A percentile compares a stretch with the other conserved stretches of the same genome.
phyloP scores from a whole-genome alignment of 2,888 invertebrate species.

The Drosophila rubida region DNA sequence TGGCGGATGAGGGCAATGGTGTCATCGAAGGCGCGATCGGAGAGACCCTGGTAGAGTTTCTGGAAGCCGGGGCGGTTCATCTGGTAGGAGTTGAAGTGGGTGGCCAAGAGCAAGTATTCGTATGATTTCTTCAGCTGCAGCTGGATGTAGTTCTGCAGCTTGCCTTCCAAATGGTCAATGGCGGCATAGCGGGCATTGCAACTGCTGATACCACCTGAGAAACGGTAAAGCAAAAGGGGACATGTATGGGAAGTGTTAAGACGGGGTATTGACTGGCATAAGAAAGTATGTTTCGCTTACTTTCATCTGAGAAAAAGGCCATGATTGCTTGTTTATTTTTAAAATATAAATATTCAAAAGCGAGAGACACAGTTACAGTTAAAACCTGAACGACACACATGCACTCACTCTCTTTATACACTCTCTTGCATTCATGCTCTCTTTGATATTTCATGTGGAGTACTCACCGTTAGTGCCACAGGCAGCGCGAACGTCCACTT shows the following conservation, averaged over 20 bases:
- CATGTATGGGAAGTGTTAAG: not conserved
- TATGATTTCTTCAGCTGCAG: conserved; percentile 90
- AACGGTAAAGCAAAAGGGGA: not conserved
- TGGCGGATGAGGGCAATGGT: conserved; percentile 91
- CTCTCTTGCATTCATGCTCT: conserved; percentile 33
- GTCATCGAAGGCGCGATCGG: conserved; percentile 91
- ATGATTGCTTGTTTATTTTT: conserved; percentile 78
- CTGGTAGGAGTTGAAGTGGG: conserved; percentile 91
- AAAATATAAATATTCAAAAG: conserved; percentile 53
- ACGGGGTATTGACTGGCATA: conserved; percentile 1
- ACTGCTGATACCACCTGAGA: conserved; percentile 41
- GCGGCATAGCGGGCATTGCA: conserved; percentile 79
- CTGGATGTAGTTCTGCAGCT: conserved; percentile 85
- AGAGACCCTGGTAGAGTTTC: conserved; percentile 89
- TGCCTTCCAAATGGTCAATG: conserved; percentile 71
- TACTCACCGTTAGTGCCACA: conserved; percentile 71
- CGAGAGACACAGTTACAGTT: conserved; percentile 53
- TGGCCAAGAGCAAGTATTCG: conserved; percentile 90
- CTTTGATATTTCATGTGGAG: conserved; percentile 8
- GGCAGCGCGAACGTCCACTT: conserved; percentile 38
- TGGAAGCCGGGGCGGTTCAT: conserved; percentile 91
- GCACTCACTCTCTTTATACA: conserved; percentile 27
- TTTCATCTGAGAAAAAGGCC: conserved; percentile 80
- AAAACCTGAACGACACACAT: conserved; percentile 39
- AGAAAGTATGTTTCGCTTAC: conserved; percentile 68